These are phyloP conservation scores for Bursaphelenchus okinawaensis DNA, from an alignment of 2,888 invertebrate species.

Conservation along the genomic window DNA sequence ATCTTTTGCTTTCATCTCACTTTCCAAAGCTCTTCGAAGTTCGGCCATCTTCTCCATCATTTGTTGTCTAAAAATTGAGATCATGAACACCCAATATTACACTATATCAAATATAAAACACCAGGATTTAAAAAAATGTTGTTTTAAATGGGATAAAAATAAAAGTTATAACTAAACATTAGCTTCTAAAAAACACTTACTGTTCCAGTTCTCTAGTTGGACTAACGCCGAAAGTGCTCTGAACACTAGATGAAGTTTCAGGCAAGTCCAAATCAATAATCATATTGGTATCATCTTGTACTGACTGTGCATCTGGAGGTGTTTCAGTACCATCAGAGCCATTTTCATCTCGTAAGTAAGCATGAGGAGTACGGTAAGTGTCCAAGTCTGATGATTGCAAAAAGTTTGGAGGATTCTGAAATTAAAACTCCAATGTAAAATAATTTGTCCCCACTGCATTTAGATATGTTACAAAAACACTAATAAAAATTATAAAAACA, in stretches of 20 bases:
- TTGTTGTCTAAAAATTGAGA: not conserved
- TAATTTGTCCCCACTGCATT: not conserved
- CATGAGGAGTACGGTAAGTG: conserved; percentile 88
- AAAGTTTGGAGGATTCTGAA: conserved; percentile 84
- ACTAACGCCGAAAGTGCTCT: not conserved
- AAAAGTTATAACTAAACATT: not conserved
- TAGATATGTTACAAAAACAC: not conserved
- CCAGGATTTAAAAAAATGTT: too few species aligned
- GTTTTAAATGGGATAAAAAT: too few species aligned
- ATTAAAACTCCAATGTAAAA: too few species aligned
- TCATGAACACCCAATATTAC: not conserved
- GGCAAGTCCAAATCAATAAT: conserved; percentile 35
- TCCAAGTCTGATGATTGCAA: conserved; percentile 82
- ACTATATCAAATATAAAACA: too few species aligned
- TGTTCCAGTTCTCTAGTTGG: not conserved
- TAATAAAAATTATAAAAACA: not conserved
- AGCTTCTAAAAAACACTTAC: not conserved
- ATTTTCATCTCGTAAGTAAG: conserved; percentile 45
- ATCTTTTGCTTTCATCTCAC: conserved; percentile 68
- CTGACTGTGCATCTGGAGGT: conserved; percentile 45
- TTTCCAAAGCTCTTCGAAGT: conserved; percentile 61
- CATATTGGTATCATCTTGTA: conserved; percentile 27
- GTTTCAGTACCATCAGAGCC: conserved; percentile 37
- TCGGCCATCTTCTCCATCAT: conserved; percentile 66
- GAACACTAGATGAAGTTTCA: conserved; percentile 21